These are phyloP conservation scores for Halcyon chelicuti DNA, from an alignment of 2,797 vertebrate genomes.

Conservation along the genomic window DNA sequence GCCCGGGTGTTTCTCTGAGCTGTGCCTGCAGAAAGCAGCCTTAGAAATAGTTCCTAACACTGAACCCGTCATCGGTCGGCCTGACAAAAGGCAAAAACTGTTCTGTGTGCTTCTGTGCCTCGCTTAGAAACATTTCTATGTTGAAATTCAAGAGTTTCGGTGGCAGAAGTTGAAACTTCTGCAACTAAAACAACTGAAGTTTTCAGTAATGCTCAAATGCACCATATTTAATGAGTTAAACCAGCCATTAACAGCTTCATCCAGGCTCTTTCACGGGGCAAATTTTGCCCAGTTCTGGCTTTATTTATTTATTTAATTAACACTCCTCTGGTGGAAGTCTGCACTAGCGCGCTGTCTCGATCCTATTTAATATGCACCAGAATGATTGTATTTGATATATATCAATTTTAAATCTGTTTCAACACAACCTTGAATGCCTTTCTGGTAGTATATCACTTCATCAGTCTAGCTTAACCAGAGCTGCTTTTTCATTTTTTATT, in stretches of 20 bases:
- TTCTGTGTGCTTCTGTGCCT: background rate
- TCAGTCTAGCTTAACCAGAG: conserved; percentile 73
- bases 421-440: conserved; percentile 70
- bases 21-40: background rate
- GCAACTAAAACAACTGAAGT: background rate
- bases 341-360: background rate
- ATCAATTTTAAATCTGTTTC: conserved; percentile 74
- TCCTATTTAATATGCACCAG: conserved; percentile 64
- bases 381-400: conserved; percentile 70
- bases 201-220: background rate
- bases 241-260: background rate
- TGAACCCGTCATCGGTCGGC: background rate
- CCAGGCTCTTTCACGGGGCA: background rate
- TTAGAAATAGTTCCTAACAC: background rate
- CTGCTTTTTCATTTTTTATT: conserved; percentile 75
- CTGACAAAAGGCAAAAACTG: background rate
- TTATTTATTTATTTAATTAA: background rate
- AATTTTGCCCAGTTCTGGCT: background rate
- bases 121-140: background rate
- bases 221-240: background rate
- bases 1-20: too few relatives aligned
- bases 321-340: background rate
- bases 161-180: background rate
- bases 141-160: background rate
- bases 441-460: conserved; percentile 71